Conservation (phyloP, 2,113 vertebrate genomes). For the Petromus typicus region DNA sequence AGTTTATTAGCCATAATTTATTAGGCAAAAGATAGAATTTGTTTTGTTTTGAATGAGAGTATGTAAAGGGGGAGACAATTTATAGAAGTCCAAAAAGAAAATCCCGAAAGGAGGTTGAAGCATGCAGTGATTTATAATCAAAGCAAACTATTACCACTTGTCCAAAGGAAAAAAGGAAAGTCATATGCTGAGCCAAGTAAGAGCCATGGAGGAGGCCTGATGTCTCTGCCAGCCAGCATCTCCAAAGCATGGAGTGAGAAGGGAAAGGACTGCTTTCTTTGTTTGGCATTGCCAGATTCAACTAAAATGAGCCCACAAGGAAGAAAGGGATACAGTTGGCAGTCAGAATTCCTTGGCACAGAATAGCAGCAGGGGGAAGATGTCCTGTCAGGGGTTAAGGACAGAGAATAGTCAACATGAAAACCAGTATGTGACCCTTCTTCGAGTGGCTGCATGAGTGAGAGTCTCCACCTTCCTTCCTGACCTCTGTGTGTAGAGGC, state of each 20-base stretch:
- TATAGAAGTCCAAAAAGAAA: not conserved
- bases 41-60: not conserved
- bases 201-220: not conserved
- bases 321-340: not conserved
- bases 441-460: not conserved
- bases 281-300: not conserved
- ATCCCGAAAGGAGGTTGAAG: not conserved
- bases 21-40: not conserved
- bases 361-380: not conserved
- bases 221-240: not conserved
- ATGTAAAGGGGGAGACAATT: not conserved
- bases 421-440: not conserved
- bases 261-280: not conserved
- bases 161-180: not conserved
- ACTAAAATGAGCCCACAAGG: not conserved
- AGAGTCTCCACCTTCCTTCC: not conserved
- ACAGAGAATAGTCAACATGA: not conserved
- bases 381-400: accelerated
- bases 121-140: not conserved
- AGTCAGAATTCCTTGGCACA: not conserved
- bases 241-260: not conserved
- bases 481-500: not conserved
- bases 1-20: not conserved
- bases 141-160: not conserved
- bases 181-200: not conserved